Evolutionary conservation across 2,888 invertebrate genomes (phyloP).

Genomic region (Cerceris rybyensis): DNA sequence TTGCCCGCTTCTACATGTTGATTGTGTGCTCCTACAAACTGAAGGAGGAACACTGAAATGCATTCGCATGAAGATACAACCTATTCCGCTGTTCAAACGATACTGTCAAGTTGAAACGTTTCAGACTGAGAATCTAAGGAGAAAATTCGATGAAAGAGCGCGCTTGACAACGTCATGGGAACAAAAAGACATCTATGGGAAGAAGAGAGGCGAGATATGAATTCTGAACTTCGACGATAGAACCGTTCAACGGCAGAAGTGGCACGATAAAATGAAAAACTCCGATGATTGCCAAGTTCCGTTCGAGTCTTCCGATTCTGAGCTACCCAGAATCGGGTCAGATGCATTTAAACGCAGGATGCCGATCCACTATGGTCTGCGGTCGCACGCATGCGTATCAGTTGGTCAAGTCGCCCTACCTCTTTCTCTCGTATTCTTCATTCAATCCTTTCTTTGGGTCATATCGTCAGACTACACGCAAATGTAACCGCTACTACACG

Average conservation of each 20-base stretch:
- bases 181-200: no score
- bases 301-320: slow-evolving; percentile 33
- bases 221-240: no score
- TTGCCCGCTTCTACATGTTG: slow-evolving; percentile 58
- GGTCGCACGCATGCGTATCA: slow-evolving; percentile 57
- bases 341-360: slow-evolving; percentile 46
- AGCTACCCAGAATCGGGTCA: slow-evolving; percentile 64
- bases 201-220: no score
- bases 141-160: no score
- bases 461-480: slow-evolving; percentile 26
- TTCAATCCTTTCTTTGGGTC: slow-evolving; percentile 16
- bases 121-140: no score
- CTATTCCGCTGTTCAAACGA: no score
- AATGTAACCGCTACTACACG: no score
- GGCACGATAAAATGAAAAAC: background rate
- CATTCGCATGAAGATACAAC: no score
- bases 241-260: no score
- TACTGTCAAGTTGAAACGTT: no score
- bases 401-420: slow-evolving; percentile 23
- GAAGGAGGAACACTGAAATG: no score
- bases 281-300: slow-evolving; percentile 46
- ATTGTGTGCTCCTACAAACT: slow-evolving; percentile 47
- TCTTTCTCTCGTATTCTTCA: slow-evolving; percentile 8
- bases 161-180: no score
- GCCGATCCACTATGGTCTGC: slow-evolving; percentile 52